These are phyloP conservation scores for Hyperoplus lanceolatus DNA, from an alignment of 2,797 vertebrate species.

Conservation along the genomic window DNA sequence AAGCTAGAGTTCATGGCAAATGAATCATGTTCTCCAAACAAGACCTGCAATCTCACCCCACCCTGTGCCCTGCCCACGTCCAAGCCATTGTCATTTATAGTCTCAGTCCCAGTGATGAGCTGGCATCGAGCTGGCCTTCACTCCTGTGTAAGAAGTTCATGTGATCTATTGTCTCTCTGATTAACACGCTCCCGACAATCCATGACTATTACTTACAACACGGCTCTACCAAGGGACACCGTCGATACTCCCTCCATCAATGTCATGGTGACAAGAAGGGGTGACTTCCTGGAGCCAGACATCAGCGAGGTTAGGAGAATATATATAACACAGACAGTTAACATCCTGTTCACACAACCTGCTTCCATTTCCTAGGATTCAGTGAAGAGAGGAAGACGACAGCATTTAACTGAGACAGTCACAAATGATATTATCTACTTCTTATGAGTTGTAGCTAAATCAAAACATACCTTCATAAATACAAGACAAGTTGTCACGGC, in stretches of 20 bases:
- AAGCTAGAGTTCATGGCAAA: not conserved
- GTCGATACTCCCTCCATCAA: slow-evolving; percentile 72
- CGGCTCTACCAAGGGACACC: slow-evolving; percentile 49
- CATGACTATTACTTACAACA: slow-evolving; percentile 70
- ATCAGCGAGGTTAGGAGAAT: slow-evolving; percentile 40
- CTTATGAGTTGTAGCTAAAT: not conserved
- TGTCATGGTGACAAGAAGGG: slow-evolving; percentile 46
- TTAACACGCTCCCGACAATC: slow-evolving; percentile 55
- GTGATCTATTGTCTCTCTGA: slow-evolving; percentile 68
- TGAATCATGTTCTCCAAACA: slow-evolving; percentile 3
- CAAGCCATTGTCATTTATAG: slow-evolving; percentile 25
- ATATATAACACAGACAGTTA: slow-evolving; percentile 58
- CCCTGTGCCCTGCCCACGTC: not conserved
- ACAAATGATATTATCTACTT: not conserved
- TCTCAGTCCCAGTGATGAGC: slow-evolving; percentile 48
- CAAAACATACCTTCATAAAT: not conserved
- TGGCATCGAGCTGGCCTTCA: slow-evolving; percentile 54
- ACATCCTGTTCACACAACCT: slow-evolving; percentile 15
- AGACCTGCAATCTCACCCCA: slow-evolving; percentile 10
- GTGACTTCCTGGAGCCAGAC: slow-evolving; percentile 41
- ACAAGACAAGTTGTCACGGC: not conserved
- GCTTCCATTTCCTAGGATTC: slow-evolving; percentile 32
- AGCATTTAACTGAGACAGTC: slow-evolving; percentile 13
- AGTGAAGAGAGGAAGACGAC: slow-evolving; percentile 3
- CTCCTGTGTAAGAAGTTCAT: slow-evolving; percentile 51